These are phyloP conservation scores for Struthio camelus DNA, from an alignment of 2,113 vertebrate species.

Conservation along the genomic window DNA sequence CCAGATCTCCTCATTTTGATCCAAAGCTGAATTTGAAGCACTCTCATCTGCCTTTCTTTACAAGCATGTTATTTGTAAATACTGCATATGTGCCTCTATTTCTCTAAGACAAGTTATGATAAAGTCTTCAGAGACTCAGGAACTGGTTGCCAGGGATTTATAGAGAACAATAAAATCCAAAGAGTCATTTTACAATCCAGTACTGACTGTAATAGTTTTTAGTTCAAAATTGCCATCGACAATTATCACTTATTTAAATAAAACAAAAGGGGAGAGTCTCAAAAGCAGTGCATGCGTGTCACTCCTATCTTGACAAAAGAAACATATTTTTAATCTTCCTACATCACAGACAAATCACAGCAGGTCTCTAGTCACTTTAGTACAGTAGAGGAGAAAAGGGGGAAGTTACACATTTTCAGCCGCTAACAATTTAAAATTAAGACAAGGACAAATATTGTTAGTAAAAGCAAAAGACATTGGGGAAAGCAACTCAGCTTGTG, in stretches of 20 bases:
- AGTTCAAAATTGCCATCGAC: slow-evolving; percentile 16
- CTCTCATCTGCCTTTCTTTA: slow-evolving; percentile 4
- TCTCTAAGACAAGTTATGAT: neutral
- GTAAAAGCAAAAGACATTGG: slow-evolving; percentile 43
- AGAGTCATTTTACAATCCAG: slow-evolving; percentile 22
- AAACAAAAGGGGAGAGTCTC: slow-evolving; percentile 45
- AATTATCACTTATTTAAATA: slow-evolving; percentile 53
- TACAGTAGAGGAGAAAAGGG: neutral
- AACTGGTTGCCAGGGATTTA: slow-evolving; percentile 23
- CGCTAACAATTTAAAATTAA: slow-evolving; percentile 71
- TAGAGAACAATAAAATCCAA: slow-evolving; percentile 23
- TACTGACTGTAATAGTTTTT: neutral
- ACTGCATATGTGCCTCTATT: neutral
- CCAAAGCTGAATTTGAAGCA: slow-evolving; percentile 10
- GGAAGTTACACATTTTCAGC: slow-evolving; percentile 46
- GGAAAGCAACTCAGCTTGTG: slow-evolving; percentile 49
- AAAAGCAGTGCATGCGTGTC: slow-evolving; percentile 36
- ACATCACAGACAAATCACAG: slow-evolving; percentile 48
- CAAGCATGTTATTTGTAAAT: slow-evolving; percentile 23
- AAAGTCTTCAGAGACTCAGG: neutral
- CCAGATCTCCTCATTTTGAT: neutral
- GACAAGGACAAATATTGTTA: slow-evolving; percentile 63
- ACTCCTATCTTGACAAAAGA: slow-evolving; percentile 40
- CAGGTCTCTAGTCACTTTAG: slow-evolving; percentile 19
- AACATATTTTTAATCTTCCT: slow-evolving; percentile 45